Conservation (phyloP, 1,140 invertebrate genomes). For the Campoletis sonorensis region DNA sequence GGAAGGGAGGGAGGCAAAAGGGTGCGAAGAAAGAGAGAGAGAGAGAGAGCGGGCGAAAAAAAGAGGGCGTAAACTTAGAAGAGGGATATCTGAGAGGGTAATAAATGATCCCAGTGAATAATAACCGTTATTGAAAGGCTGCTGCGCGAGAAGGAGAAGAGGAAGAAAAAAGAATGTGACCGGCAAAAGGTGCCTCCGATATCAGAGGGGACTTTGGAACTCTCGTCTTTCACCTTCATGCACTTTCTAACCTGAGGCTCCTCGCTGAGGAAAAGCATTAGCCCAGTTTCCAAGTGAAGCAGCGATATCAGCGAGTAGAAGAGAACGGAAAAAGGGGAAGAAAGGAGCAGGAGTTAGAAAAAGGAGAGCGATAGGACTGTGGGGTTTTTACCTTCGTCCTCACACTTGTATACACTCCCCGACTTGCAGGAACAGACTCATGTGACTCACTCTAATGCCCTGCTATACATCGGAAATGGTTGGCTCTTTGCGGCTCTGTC, state of each 20-base stretch:
- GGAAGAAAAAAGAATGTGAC: conserved; percentile 14
- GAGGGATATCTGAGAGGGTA: conserved; percentile 44
- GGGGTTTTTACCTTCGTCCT: conserved; percentile 19
- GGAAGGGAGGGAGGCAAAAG: not conserved
- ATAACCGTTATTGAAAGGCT: conserved; percentile 68
- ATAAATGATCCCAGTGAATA: conserved; percentile 64
- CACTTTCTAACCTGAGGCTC: conserved; percentile 53
- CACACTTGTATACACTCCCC: conserved; percentile 2
- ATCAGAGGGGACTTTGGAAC: conserved; percentile 56
- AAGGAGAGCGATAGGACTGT: conserved; percentile 21
- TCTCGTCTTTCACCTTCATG: conserved; percentile 10
- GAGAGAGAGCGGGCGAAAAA: conserved; percentile 20
- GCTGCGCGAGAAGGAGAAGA: not conserved
- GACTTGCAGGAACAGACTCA: not conserved
- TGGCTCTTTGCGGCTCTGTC: conserved; percentile 13
- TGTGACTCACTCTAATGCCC: not conserved
- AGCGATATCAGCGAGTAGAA: not conserved
- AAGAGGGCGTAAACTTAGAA: not conserved
- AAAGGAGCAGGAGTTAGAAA: conserved; percentile 14
- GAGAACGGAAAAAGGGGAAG: not conserved
- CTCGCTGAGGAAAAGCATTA: conserved; percentile 58
- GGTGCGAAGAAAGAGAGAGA: not conserved
- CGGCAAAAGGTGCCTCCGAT: conserved; percentile 54
- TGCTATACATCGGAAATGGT: not conserved
- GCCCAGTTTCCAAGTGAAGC: conserved; percentile 59